These are phyloP conservation scores for Teleopsis dalmanni DNA, from an alignment of 1,140 invertebrate genomes.

Conservation along the genomic window DNA sequence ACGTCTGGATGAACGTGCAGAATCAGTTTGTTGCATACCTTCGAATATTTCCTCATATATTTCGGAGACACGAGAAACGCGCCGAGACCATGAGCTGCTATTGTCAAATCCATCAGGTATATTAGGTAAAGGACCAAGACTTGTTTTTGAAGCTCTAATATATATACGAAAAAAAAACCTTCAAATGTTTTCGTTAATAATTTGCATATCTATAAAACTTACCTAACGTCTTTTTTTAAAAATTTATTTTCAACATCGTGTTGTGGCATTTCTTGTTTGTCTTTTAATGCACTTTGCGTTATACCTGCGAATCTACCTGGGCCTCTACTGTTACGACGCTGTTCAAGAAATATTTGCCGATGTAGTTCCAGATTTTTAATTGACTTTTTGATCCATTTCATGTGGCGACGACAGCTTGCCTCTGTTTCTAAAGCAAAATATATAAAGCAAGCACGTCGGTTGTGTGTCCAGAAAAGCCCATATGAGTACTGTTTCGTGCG, in stretches of 20 bases:
- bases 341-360: constrained; percentile 32
- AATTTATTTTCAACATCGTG: not conserved
- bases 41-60: constrained; percentile 43
- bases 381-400: constrained; percentile 44
- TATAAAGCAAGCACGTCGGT: constrained; percentile 39
- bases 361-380: constrained; percentile 42
- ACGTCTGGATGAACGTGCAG: constrained; percentile 25
- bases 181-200: not conserved
- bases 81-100: constrained; percentile 19
- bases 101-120: constrained; percentile 25
- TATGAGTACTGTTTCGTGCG: constrained; percentile 38
- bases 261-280: not conserved
- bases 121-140: constrained; percentile 29
- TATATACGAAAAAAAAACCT: not conserved
- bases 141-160: not conserved
- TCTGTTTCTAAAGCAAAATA: constrained; percentile 40
- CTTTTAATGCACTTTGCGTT: not conserved
- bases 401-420: constrained; percentile 27
- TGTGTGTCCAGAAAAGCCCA: constrained; percentile 40
- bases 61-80: constrained; percentile 26
- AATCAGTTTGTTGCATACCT: constrained; percentile 3
- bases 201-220: not conserved
- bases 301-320: constrained; percentile 9
- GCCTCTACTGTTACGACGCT: constrained; percentile 29
- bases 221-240: too few species aligned